Percentiles rank a stretch among this genome's conserved stretches.
phyloP scores from a whole-genome alignment of 2,797 vertebrate genomes.

The Esox lucius region DNA sequence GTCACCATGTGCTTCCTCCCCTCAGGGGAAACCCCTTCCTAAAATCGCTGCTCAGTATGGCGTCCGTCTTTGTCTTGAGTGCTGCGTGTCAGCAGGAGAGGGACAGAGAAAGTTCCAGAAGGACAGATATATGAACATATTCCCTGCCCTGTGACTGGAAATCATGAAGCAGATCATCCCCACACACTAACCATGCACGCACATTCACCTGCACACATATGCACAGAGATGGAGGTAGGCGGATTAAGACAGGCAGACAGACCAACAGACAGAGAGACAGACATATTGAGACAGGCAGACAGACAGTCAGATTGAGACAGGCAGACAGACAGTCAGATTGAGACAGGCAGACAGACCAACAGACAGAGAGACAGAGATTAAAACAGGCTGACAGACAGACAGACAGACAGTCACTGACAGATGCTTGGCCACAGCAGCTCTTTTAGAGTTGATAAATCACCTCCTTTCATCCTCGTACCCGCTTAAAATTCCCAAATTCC shows the following conservation, averaged over 20 bases:
- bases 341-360: too few relatives aligned
- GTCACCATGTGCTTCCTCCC: constrained; percentile 48
- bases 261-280: too few relatives aligned
- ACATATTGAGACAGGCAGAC: too few relatives aligned
- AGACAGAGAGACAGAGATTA: too few relatives aligned
- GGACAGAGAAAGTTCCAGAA: background rate
- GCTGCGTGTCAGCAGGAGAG: background rate
- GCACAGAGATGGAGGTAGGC: too few relatives aligned
- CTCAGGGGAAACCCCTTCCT: constrained; percentile 35
- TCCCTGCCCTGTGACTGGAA: background rate
- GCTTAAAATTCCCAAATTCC: background rate
- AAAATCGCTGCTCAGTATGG: constrained; percentile 4
- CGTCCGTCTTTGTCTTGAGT: background rate
- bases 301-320: too few relatives aligned
- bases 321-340: too few relatives aligned
- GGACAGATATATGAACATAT: background rate
- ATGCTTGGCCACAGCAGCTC: background rate
- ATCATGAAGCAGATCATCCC: too few relatives aligned
- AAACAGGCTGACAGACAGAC: too few relatives aligned
- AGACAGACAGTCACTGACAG: background rate
- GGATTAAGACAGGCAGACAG: too few relatives aligned
- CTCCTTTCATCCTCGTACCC: background rate
- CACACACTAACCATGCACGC: background rate
- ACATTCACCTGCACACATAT: constrained; percentile 3
- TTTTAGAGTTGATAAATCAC: background rate